A percentile compares a stretch with the other conserved stretches of the same genome.
Conservation (phyloP, 2,113 vertebrate genomes). For the Rhizomys pruinosus region DNA sequence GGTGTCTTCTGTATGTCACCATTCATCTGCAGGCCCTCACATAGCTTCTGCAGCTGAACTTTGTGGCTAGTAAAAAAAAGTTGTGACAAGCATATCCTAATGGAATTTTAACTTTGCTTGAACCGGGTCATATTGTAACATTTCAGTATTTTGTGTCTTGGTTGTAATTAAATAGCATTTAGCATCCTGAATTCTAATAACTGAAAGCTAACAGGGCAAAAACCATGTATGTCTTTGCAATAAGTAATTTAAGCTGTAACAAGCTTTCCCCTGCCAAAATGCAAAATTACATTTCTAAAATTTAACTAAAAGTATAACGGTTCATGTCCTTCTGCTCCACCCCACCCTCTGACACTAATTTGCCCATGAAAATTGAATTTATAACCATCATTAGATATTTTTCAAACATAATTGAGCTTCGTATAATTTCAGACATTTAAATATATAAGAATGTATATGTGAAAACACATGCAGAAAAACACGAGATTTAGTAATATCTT, state of each 20-base stretch:
- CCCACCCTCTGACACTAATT: background rate
- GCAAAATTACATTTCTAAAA: background rate
- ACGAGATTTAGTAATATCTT: background rate
- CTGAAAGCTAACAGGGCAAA: background rate
- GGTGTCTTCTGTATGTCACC: background rate
- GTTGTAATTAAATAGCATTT: background rate
- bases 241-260: background rate
- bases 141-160: background rate
- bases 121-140: background rate
- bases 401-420: constrained; percentile 19
- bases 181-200: constrained; percentile 32
- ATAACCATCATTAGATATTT: background rate
- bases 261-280: background rate
- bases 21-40: background rate
- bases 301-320: background rate
- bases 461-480: constrained; percentile 14
- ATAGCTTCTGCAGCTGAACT: constrained; percentile 2
- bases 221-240: background rate
- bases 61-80: background rate
- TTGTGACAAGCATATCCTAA: background rate
- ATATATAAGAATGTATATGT: background rate
- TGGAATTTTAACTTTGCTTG: constrained; percentile 21
- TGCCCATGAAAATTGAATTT: background rate
- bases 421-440: constrained; percentile 22
- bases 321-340: background rate